Conservation (phyloP, 2,888 invertebrate species). For the Phytoseiulus persimilis region DNA sequence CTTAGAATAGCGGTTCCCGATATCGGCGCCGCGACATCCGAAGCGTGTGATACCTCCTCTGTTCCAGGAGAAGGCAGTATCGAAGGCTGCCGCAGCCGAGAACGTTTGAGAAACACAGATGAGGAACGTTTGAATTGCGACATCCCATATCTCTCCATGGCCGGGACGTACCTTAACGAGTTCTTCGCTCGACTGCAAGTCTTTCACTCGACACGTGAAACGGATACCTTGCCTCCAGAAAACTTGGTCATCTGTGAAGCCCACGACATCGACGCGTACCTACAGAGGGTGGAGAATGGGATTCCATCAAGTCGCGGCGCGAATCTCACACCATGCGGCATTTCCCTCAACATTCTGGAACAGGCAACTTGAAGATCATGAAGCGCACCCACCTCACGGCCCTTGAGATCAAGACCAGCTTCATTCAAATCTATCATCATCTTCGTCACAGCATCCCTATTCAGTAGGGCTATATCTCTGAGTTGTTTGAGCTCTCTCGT, state of each 20-base stretch:
- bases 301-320: neutral
- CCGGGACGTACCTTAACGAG: neutral
- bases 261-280: constrained; percentile 14
- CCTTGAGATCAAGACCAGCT: constrained; percentile 10
- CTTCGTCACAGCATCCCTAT: neutral
- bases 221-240: constrained; percentile 28
- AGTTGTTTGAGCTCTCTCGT: constrained; percentile 6
- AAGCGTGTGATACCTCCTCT: too few relatives aligned
- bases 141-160: too few relatives aligned
- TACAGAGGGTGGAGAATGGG: neutral
- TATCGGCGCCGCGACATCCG: too few relatives aligned
- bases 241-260: constrained; percentile 20
- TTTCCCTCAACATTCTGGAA: too few relatives aligned
- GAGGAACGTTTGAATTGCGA: too few relatives aligned
- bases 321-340: too few relatives aligned
- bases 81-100: too few relatives aligned
- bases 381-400: constrained; percentile 21
- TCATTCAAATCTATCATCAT: constrained; percentile 27
- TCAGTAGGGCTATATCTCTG: constrained; percentile 1
- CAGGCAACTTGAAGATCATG: too few relatives aligned
- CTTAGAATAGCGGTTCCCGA: too few relatives aligned
- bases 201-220: constrained; percentile 14
- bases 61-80: too few relatives aligned
- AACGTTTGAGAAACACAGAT: too few relatives aligned
- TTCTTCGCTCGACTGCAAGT: constrained; percentile 6